phyloP scores from a whole-genome alignment of 2,797 vertebrate genomes.

The Megaceryle alcyon region DNA sequence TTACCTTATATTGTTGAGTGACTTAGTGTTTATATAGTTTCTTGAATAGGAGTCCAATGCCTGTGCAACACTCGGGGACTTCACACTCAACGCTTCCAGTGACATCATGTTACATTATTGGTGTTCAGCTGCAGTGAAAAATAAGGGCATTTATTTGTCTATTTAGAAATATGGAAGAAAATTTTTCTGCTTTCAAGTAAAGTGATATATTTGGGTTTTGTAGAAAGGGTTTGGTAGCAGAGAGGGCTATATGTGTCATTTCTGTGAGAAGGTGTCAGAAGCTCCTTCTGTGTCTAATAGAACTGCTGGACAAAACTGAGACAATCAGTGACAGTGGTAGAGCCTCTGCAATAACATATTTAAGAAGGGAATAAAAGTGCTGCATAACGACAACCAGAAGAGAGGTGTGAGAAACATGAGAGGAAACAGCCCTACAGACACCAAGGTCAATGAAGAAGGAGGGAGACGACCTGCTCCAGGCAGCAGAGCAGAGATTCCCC shows the following conservation, averaged over 20 bases:
- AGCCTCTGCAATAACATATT: not conserved
- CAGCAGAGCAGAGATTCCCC: rapidly evolving
- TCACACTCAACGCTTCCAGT: not conserved
- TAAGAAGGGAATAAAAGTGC: not conserved
- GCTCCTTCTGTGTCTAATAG: not conserved
- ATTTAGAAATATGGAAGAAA: not conserved
- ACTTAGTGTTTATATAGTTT: not conserved
- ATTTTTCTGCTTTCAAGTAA: not conserved
- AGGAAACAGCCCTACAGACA: not conserved
- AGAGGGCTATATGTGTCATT: not conserved
- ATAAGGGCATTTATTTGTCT: not conserved
- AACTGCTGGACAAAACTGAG: not conserved
- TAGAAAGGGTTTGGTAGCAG: not conserved
- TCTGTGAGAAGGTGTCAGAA: not conserved
- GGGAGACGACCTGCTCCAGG: not conserved
- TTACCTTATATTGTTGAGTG: not conserved
- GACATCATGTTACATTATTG: not conserved
- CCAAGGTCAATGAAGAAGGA: not conserved
- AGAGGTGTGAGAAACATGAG: not conserved
- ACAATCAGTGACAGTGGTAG: not conserved
- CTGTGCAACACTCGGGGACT: not conserved
- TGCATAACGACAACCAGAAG: not conserved
- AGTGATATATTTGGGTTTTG: not conserved
- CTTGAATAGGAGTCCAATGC: not conserved
- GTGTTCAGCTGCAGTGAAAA: not conserved